These are phyloP conservation scores for Solen grandis DNA, from an alignment of 1,140 invertebrate genomes.

Conservation along the genomic window DNA sequence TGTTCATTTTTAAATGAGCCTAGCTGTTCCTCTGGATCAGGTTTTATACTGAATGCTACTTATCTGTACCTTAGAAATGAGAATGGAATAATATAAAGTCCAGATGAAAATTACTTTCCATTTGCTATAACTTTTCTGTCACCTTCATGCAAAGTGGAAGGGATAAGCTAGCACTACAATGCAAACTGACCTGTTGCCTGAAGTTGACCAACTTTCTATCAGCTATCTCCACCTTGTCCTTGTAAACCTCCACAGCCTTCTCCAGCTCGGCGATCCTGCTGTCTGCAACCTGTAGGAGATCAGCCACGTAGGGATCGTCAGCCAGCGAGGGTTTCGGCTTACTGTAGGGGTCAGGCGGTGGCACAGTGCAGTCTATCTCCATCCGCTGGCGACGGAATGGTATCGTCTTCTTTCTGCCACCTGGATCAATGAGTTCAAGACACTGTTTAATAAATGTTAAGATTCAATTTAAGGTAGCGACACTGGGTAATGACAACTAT, in stretches of 20 bases:
- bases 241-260: constrained; percentile 62
- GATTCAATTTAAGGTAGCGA: too few relatives aligned
- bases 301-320: constrained; percentile 80
- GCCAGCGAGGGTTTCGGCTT: constrained; percentile 59
- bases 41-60: too few relatives aligned
- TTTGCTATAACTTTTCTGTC: too few relatives aligned
- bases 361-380: constrained; percentile 78
- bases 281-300: constrained; percentile 80
- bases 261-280: constrained; percentile 77
- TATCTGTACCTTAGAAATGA: too few relatives aligned
- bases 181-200: constrained; percentile 78
- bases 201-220: constrained; percentile 77
- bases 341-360: constrained; percentile 61
- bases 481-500: too few relatives aligned
- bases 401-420: constrained; percentile 79
- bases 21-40: too few relatives aligned
- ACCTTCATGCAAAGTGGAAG: too few relatives aligned
- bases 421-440: too few relatives aligned
- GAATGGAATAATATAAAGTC: too few relatives aligned
- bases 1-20: too few relatives aligned
- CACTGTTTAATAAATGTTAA: too few relatives aligned
- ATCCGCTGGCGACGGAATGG: constrained; percentile 80
- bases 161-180: neutral
- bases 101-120: too few relatives aligned
- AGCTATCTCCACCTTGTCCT: constrained; percentile 73